Base-by-base conservation (phyloP, 2,888 invertebrate genomes). In the Diplazon laetatorius region DNA sequence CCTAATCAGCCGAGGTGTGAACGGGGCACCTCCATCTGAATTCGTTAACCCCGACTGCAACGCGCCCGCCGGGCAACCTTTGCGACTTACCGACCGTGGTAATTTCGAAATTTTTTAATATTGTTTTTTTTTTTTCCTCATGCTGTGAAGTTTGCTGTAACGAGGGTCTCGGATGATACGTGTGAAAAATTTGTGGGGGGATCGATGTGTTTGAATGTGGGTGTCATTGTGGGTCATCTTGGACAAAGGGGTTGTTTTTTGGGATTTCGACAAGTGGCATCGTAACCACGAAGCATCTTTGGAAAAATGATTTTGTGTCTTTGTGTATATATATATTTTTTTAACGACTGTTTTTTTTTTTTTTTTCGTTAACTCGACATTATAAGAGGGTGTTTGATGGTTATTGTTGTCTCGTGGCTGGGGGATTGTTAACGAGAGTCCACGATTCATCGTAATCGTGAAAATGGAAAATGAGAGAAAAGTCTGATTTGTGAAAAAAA, bases 1-100 rank as follows among this genome's bases (percentile, higher is more conserved):
- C 85, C 86, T 89, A 88, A 89, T 89, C 89, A 87, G 86, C 80
- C 76, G 68, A 89, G 86, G 89, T 88, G 89, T 84, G 87, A 90
- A 89, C 87, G 86, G 85, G 85, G 83, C n/a, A n/a, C n/a, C n/a
- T n/a, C 86, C 85, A 87, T 88, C 86, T 86, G 86, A 88, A 87
- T 90, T 88, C 85, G 85, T 88, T 87, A 85, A 82, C 80, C 71
- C 55, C 35, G 55, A 18, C 55, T 63, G 52, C 39, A 50, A 14
- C 66, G 78, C 22, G 52, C 42, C 52, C 55, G 42, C 55, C 50
- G 44, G 65, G 30, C 20, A 3, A 22, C 68, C 16, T 22, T 16
- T 16, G 48, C 25, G 18, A 39, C 44, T 16, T 1, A 14, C 25
- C 8, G 18, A 12, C 10, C 39, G 6, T 16, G 22, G 18, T 22